Percentiles rank a stretch among this genome's conserved stretches.
phyloP scores from a whole-genome alignment of 2,888 invertebrate genomes.

The Hecatera dysodea region DNA sequence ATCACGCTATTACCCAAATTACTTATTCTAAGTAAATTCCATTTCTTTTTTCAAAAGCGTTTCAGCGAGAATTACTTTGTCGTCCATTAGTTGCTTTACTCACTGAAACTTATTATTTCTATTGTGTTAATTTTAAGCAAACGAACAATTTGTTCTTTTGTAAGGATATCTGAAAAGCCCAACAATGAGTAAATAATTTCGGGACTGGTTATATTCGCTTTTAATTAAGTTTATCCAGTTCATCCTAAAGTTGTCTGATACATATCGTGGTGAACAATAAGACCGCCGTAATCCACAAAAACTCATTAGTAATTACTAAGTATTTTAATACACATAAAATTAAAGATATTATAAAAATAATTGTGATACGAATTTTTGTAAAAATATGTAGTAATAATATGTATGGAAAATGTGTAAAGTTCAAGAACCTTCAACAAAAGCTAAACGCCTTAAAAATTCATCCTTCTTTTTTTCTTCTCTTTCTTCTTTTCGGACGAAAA shows the following conservation, averaged over 20 bases:
- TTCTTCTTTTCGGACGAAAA: too few species aligned
- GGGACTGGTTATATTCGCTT: neutral
- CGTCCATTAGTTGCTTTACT: slow-evolving; percentile 50
- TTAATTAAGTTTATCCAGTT: too few species aligned
- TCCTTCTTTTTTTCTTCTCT: too few species aligned
- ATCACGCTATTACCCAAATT: slow-evolving; percentile 50
- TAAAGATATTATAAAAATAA: too few species aligned
- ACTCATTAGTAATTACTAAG: too few species aligned
- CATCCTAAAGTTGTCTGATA: too few species aligned
- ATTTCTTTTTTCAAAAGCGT: slow-evolving; percentile 46
- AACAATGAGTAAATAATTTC: neutral
- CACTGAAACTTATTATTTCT: slow-evolving; percentile 42
- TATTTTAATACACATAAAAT: too few species aligned
- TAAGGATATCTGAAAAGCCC: neutral
- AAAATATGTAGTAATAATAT: neutral
- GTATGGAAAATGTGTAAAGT: neutral
- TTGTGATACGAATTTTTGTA: too few species aligned
- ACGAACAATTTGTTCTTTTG: slow-evolving; percentile 23
- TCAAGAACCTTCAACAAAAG: neutral
- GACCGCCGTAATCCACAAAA: too few species aligned
- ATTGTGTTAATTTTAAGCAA: slow-evolving; percentile 31
- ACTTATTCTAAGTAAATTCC: slow-evolving; percentile 50
- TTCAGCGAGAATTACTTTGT: slow-evolving; percentile 51
- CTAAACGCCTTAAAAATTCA: slow-evolving; percentile 1
- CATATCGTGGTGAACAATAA: too few species aligned